phyloP scores from a whole-genome alignment of 2,888 invertebrate species.

The Agriotes lineatus region DNA sequence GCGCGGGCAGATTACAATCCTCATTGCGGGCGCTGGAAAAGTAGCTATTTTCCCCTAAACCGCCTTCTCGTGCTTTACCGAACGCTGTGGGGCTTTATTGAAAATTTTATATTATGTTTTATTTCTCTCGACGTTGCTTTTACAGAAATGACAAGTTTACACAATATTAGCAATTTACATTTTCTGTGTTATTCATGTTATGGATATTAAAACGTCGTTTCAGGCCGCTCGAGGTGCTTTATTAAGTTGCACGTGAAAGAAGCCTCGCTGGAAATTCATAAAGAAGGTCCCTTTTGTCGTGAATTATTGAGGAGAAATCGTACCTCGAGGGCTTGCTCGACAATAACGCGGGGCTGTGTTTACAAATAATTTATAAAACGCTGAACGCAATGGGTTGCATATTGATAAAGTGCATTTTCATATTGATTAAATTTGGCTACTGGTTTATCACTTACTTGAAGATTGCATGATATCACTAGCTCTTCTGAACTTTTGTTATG shows the following conservation, averaged over 20 bases:
- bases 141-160: conserved; percentile 24
- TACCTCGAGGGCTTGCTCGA: conserved; percentile 5
- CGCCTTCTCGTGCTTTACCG: conserved; percentile 4
- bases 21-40: neutral
- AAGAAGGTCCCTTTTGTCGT: conserved; percentile 2
- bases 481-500: too few relatives aligned
- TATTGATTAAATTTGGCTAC: too few relatives aligned
- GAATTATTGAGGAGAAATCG: conserved; percentile 20
- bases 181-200: conserved; percentile 24
- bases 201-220: conserved; percentile 26
- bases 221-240: conserved; percentile 22
- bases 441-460: too few relatives aligned
- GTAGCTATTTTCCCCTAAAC: conserved; percentile 5
- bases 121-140: conserved; percentile 16
- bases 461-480: too few relatives aligned
- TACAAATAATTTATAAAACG: conserved; percentile 11
- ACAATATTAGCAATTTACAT: conserved; percentile 27
- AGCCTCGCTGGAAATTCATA: conserved; percentile 22
- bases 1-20: neutral
- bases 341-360: conserved; percentile 1
- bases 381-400: too few relatives aligned
- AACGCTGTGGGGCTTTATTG: conserved; percentile 12
- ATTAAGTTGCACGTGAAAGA: conserved; percentile 20
- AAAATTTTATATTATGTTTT: conserved; percentile 18
- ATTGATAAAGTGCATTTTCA: too few relatives aligned